Evolutionary conservation across 2,888 invertebrate genomes (phyloP).

Genomic region (Listrodromus nycthemerus): DNA sequence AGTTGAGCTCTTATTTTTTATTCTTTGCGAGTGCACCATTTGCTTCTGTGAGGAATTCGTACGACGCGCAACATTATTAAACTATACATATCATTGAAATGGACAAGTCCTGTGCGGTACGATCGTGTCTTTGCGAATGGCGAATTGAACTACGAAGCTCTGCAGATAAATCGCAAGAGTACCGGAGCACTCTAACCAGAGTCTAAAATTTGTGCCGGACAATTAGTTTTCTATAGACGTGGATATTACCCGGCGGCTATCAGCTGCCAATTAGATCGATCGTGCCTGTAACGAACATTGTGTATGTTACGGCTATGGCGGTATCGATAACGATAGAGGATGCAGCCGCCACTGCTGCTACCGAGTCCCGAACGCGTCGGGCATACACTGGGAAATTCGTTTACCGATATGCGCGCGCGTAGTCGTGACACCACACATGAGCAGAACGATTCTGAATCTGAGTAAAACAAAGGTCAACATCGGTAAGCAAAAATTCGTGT

Average conservation of each 20-base stretch:
- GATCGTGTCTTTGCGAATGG: neutral
- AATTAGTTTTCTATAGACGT: constrained; percentile 9
- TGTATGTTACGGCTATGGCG: constrained; percentile 10
- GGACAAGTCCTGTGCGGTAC: neutral
- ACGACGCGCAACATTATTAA: neutral
- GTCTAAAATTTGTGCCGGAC: constrained; percentile 7
- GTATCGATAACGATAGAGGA: constrained; percentile 31
- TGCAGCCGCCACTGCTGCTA: neutral
- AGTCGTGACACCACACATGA: neutral
- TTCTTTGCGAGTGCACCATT: neutral
- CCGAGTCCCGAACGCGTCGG: constrained; percentile 21
- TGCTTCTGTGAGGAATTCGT: neutral
- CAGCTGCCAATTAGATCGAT: constrained; percentile 43
- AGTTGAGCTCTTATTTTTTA: neutral
- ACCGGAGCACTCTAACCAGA: neutral
- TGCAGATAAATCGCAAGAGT: neutral
- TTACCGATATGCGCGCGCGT: neutral
- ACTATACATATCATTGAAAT: neutral
- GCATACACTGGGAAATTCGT: constrained; percentile 29
- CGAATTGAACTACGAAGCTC: neutral
- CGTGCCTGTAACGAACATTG: constrained; percentile 38
- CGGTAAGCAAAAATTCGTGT: neutral
- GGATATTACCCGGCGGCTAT: constrained; percentile 24
- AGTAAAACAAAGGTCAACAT: neutral
- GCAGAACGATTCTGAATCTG: neutral